Evolutionary conservation across 1,140 invertebrate species (phyloP), one percentile per base, ranked within the genome.

Genomic region (Aplysia californica): DNA sequence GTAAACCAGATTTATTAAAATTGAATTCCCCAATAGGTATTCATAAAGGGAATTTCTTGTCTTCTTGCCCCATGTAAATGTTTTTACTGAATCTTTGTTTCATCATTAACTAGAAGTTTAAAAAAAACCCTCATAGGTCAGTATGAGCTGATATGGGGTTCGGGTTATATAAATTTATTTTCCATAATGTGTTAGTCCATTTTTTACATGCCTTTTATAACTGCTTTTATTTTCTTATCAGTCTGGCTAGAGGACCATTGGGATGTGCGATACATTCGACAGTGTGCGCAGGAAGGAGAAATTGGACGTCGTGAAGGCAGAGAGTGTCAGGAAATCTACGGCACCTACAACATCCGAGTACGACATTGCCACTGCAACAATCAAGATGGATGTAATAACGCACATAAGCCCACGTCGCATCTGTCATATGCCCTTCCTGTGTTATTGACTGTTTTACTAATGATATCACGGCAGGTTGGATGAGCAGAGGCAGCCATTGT

Each of bases 351-450:
- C 23, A 84, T 89, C 3, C 86, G 86, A 74, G 81, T 90, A 71
- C 79, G 85, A 33, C 86, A 88, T 71, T 90, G 89, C 76, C 87
- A 89, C 74, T 90, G 89, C 79, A 79, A 89, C 77, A 89, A 89
- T 80, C 87, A 89, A 75, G 86, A 90, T 76, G 89, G 89, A 33
- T 90, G 89, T 76, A 90, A 90, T 67, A 75, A 80, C 35, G 86
- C 84, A 10, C 55, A 38, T 20, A 2, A 15, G 26, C 55, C 35
- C 0, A 61, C 18, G 20, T n/a, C 70, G 1, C 2, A 6, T 5
- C 18, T 64, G 26, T 72, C 70, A 64, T 21, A 39, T 39, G 55
- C 41, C 3, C 33, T 72, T 61, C 58, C 70, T 38, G 31, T 72
- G n/a, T 72, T 72, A 64, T 72, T 72, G 36, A 55, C 50, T 39